Evolutionary conservation across 2,888 invertebrate species (phyloP), one percentile per base, ranked within the genome.

Genomic region (Phorcus lineatus): DNA sequence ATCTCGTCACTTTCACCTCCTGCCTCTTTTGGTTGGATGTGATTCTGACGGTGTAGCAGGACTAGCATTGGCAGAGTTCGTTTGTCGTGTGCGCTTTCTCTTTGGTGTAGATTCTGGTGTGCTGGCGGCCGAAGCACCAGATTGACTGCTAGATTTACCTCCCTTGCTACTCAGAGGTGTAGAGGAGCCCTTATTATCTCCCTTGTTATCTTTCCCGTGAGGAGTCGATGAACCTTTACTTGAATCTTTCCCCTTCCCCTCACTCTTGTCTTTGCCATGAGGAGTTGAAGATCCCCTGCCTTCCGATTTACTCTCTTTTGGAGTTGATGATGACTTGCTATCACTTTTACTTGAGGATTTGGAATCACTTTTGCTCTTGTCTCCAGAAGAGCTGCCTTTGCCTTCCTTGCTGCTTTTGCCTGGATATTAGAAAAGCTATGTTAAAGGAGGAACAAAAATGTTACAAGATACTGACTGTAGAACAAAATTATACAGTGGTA

Each of bases 11-110:
- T 36, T 19, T 78, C 36, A 79, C 22, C 66, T 66, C 84, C 85
- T 88, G 85, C 89, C 85, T 76, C 89, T 82, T 24, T 89, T 84
- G 0, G 87, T 19, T 13, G 89, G 86, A 19, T 89, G 88, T n/a
- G 81, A 84, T 52, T 89, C 89, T 28, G 82, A 79, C 1, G 89
- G 88, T 16, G 88, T 88, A 16, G 88, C 88, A 52, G 90, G 90
- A 82, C 90, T 89, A 19, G 86, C 86, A 28, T 81, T 84, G 3
- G 85, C 81, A 53, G 88, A 88, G 4, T 87, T 87, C 16, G 86
- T 87, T 74, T 90, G 85, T 52, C 90, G 80, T 0, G 90, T 91
- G 52, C 91, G 81, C 83, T 91, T 90, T 36, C 91, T 84, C 75
- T 91, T 90, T 9, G 89, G 89, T 9, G 90, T 88, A 22, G 87